phyloP scores from a whole-genome alignment of 1,140 invertebrate species.

The Chionoecetes opilio region DNA sequence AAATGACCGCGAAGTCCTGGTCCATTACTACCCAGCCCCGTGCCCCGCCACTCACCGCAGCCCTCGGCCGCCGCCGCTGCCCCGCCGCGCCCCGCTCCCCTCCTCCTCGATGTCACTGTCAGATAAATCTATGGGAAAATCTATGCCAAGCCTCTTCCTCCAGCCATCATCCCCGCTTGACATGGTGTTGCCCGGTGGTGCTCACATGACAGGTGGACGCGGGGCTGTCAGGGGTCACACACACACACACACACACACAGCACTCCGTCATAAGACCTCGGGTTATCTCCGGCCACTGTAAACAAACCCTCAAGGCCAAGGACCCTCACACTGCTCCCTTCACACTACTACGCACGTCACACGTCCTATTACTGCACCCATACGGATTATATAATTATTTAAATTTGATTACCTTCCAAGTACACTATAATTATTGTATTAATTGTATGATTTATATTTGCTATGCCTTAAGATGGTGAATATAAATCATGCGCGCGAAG shows the following conservation, averaged over 20 bases:
- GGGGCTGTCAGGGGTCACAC: not conserved
- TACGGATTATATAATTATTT: too few relatives aligned
- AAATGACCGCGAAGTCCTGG: too few relatives aligned
- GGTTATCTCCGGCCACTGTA: not conserved
- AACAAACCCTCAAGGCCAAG: not conserved
- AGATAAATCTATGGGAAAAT: constrained; percentile 51
- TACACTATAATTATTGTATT: too few relatives aligned
- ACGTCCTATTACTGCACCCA: too few relatives aligned
- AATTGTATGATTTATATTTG: too few relatives aligned
- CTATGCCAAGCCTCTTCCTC: constrained; percentile 66
- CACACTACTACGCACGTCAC: too few relatives aligned
- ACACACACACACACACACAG: not conserved
- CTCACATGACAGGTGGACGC: constrained; percentile 47
- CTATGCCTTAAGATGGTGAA: too few relatives aligned
- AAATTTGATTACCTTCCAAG: too few relatives aligned
- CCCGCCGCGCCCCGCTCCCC: not conserved
- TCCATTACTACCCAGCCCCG: too few relatives aligned
- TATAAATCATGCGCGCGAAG: too few relatives aligned
- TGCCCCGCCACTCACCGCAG: not conserved
- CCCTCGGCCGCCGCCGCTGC: not conserved
- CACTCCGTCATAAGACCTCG: not conserved
- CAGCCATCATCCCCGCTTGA: constrained; percentile 57
- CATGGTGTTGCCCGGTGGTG: constrained; percentile 24
- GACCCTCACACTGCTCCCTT: too few relatives aligned
- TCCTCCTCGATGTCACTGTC: constrained; percentile 67